phyloP scores from a whole-genome alignment of 2,888 invertebrate genomes.

The Meghimatium bilineatum region DNA sequence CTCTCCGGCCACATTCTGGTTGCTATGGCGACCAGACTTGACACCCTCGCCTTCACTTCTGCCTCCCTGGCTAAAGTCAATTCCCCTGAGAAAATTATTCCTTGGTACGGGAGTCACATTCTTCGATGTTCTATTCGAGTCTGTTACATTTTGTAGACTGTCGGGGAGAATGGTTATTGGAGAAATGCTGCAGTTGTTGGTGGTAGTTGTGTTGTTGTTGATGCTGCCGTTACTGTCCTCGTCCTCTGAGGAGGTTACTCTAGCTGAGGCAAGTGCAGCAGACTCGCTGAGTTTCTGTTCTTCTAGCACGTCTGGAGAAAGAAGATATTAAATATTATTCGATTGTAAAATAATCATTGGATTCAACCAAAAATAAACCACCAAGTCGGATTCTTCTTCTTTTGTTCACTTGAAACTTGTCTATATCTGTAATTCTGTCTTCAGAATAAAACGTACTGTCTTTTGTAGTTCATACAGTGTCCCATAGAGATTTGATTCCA shows the following conservation, averaged over 20 bases:
- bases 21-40: constrained; percentile 34
- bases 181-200: constrained; percentile 8
- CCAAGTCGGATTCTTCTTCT: too few relatives aligned
- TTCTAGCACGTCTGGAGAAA: constrained; percentile 36
- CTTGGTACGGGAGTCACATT: not conserved
- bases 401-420: too few relatives aligned
- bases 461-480: too few relatives aligned
- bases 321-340: not conserved
- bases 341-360: not conserved
- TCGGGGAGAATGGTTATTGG: not conserved
- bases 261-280: constrained; percentile 31
- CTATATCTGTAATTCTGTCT: too few relatives aligned
- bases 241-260: constrained; percentile 43
- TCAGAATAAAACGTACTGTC: too few relatives aligned
- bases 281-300: constrained; percentile 44
- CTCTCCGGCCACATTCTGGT: constrained; percentile 14
- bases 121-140: not conserved
- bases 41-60: not conserved
- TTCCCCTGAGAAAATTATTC: constrained; percentile 6
- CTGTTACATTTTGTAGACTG: not conserved
- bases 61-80: constrained; percentile 10
- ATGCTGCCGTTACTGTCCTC: constrained; percentile 31
- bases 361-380: too few relatives aligned
- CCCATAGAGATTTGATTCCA: too few relatives aligned
- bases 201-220: not conserved